These are phyloP conservation scores for Rhodinocichla rosea DNA, from an alignment of 2,113 vertebrate genomes.

Conservation along the genomic window DNA sequence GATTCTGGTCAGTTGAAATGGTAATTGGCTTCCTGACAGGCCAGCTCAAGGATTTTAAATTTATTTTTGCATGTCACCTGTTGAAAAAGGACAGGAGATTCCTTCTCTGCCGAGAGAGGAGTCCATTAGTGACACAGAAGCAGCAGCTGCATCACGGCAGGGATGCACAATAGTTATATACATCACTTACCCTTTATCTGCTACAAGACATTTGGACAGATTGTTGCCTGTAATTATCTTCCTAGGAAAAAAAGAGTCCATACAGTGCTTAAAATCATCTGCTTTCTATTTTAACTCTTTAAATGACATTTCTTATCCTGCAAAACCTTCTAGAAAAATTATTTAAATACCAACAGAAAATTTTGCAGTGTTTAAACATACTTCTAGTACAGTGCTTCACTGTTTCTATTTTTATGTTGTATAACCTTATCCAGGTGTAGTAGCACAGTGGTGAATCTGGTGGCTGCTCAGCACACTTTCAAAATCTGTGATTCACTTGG, in stretches of 20 bases:
- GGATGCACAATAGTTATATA: background rate
- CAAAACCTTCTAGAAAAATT: background rate
- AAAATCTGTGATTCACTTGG: background rate
- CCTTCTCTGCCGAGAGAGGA: background rate
- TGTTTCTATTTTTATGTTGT: background rate
- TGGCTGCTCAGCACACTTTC: background rate
- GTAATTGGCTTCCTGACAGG: background rate
- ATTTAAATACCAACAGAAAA: background rate
- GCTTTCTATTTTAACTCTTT: background rate
- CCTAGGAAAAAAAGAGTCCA: background rate
- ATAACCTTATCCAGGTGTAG: background rate
- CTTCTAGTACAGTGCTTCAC: background rate
- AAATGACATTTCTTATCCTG: background rate
- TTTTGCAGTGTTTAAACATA: background rate
- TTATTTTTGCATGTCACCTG: slow-evolving; percentile 40
- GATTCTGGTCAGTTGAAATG: background rate
- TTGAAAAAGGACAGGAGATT: slow-evolving; percentile 14
- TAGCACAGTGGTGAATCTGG: background rate
- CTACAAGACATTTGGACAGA: background rate
- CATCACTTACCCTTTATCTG: slow-evolving; percentile 11
- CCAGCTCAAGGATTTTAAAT: background rate
- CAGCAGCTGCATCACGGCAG: background rate
- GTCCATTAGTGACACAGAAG: slow-evolving; percentile 14
- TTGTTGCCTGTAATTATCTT: background rate
- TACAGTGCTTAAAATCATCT: background rate